These are phyloP conservation scores for Misgurnus mizolepis DNA, from an alignment of 2,113 vertebrate species.

Conservation along the genomic window DNA sequence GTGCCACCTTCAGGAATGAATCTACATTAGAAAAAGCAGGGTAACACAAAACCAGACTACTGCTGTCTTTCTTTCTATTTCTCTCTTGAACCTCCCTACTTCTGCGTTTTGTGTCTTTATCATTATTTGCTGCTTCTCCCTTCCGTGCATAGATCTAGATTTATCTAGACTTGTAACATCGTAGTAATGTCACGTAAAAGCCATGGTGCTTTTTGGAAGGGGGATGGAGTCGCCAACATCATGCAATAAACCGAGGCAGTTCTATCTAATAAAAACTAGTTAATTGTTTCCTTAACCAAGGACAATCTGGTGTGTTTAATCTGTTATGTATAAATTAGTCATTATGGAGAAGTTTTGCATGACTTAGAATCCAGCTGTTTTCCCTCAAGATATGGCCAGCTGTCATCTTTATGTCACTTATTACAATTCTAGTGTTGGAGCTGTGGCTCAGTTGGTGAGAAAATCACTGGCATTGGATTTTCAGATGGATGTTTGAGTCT, in stretches of 20 bases:
- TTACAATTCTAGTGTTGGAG: not conserved
- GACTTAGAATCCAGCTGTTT: not conserved
- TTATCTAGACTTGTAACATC: not conserved
- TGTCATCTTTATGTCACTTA: not conserved
- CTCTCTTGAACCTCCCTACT: constrained; percentile 1
- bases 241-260: not conserved
- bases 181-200: not conserved
- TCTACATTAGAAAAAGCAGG: constrained; percentile 52
- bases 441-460: not conserved
- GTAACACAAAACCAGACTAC: constrained; percentile 50
- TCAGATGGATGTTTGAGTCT: not conserved
- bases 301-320: constrained; percentile 2
- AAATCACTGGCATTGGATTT: no score
- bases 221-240: not conserved
- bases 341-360: not conserved
- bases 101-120: not conserved
- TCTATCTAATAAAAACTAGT: not conserved
- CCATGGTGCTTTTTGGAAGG: not conserved
- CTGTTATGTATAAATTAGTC: not conserved
- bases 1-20: constrained; percentile 47
- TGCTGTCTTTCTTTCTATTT: constrained; percentile 46
- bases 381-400: not conserved
- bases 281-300: not conserved
- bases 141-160: not conserved
- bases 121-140: not conserved